Conservation (phyloP, 2,888 invertebrate species). For the Ichneumoninae sp. region DNA sequence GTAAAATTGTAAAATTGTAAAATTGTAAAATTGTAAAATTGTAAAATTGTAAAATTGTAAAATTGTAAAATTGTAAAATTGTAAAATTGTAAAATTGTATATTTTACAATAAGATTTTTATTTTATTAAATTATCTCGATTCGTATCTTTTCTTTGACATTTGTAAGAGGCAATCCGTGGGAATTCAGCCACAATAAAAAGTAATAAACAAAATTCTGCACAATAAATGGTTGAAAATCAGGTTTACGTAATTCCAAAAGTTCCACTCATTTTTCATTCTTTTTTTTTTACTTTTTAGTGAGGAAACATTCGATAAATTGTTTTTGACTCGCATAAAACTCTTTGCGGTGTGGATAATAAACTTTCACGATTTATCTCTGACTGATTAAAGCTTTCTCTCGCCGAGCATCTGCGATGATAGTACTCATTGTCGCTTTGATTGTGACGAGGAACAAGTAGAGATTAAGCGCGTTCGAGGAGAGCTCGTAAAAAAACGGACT, state of each 20-base stretch:
- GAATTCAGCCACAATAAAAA: background rate
- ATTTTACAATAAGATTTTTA: background rate
- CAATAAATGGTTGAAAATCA: too few relatives aligned
- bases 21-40: too few relatives aligned
- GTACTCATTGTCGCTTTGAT: slow-evolving; percentile 12
- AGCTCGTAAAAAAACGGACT: background rate
- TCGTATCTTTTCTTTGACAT: too few relatives aligned
- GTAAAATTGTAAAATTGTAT: background rate
- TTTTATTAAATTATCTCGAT: background rate
- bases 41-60: too few relatives aligned
- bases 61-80: too few relatives aligned
- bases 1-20: background rate
- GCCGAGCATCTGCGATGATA: slow-evolving; percentile 10
- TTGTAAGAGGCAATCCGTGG: background rate
- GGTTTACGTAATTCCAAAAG: too few relatives aligned
- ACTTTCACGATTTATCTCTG: slow-evolving; percentile 51
- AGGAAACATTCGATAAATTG: too few relatives aligned
- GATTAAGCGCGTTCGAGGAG: slow-evolving; percentile 1
- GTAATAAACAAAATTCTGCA: too few relatives aligned
- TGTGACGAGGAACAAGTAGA: background rate
- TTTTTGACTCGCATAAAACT: background rate
- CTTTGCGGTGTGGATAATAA: background rate
- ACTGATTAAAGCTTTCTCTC: slow-evolving; percentile 60
- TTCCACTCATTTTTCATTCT: background rate
- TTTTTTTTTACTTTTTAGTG: background rate